Evolutionary conservation across 1,140 invertebrate genomes (phyloP).

Genomic region (Bombus waltoni): DNA sequence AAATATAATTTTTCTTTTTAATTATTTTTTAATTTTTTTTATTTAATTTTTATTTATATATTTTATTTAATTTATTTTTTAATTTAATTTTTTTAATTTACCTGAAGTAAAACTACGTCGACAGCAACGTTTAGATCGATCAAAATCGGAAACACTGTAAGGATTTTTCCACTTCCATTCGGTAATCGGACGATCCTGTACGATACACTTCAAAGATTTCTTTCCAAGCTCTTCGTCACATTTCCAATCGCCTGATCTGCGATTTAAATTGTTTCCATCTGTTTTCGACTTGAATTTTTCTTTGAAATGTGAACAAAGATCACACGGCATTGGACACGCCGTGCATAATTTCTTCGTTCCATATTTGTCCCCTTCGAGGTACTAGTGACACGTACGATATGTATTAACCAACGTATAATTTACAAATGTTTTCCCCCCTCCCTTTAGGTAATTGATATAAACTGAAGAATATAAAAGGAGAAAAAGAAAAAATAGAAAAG

Average conservation of each 20-base stretch:
- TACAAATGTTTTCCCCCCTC: not conserved
- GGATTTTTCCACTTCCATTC: slow-evolving; percentile 68
- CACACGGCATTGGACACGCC: not conserved
- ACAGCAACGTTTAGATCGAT: not conserved
- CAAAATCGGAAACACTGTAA: slow-evolving; percentile 62
- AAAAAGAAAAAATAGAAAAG: not conserved
- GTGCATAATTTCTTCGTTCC: not conserved
- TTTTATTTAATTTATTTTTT: too few relatives aligned
- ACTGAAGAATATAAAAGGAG: not conserved
- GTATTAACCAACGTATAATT: not conserved
- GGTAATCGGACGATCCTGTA: not conserved
- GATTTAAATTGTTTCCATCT: not conserved
- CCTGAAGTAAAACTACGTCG: not conserved
- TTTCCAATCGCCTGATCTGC: slow-evolving; percentile 39
- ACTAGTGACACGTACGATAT: not conserved
- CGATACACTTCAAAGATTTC: too few relatives aligned
- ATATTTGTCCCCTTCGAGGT: not conserved
- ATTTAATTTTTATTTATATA: too few relatives aligned
- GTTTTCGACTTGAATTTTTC: not conserved
- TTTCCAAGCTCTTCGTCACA: not conserved
- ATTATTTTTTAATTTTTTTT: too few relatives aligned
- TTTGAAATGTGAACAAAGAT: not conserved
- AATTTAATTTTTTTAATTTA: too few relatives aligned
- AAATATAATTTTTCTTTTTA: too few relatives aligned
- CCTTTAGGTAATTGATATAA: not conserved